Base-by-base conservation (phyloP, 2,888 invertebrate species). In the Lissonota sp. region DNA sequence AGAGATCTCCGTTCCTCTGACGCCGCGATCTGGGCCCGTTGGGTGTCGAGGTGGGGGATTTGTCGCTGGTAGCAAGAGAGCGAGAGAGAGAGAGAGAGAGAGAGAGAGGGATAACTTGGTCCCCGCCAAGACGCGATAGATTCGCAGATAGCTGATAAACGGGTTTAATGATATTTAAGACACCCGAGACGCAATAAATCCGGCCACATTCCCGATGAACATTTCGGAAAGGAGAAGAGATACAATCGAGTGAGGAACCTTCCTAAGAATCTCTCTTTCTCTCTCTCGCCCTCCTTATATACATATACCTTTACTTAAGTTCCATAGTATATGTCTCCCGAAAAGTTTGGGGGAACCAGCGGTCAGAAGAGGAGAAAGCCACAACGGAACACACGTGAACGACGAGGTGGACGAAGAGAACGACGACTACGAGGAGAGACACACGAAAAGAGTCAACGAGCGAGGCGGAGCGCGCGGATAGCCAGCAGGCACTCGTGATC, bases 91-190 rank as follows among this genome's bases (percentile, higher is more conserved):
- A 53, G 53, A 12, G 53, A 53, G 53, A 16, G 53, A 53, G 62
- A 26, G 55, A 55, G 57, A 49, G 16, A 74, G 16, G 57, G 51
- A 67, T 70, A 72, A 73, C 39, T 57, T 71, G 58, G 60, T 60
- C 53, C 67, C 60, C 60, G 49, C 67, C 75, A 39, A 69, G 67
- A 62, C 51, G 66, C 83, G 83, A 84, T 83, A 83, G 83, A 83
- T 82, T 81, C 58, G 76, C 84, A 80, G 84, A 84, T 84, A 84
- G 79, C 85, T 84, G 84, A 84, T 84, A 84, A 85, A 83, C 83
- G 78, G 84, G 84, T 84, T 84, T 85, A 85, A 84, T 84, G 85
- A 86, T 86, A 86, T 86, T 85, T 85, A 84, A 86, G 84, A 84
- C 84, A 85, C 83, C 81, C 72, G 82, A 82, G 85, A 74, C 82